Evolutionary conservation across 2,797 vertebrate genomes (phyloP), one percentile per base, ranked within the genome.

Genomic region (Phalloptychus januarius): DNA sequence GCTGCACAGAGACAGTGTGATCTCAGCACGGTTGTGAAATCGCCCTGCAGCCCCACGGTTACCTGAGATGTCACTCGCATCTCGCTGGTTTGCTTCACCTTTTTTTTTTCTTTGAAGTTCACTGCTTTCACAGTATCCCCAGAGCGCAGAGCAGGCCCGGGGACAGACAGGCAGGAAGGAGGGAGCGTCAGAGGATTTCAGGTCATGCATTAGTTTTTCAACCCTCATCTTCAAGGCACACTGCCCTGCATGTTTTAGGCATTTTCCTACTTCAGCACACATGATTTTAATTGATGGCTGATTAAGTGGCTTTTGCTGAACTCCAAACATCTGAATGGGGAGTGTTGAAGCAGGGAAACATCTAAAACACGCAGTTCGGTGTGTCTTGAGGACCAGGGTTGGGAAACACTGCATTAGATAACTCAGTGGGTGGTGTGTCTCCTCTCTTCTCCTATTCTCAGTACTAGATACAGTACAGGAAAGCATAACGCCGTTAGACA

Each of bases 41-140:
- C 81, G 78, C 77, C 87, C 76, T 2, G 38, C 0, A 75, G 83
- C 72, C 56, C 56, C 67, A 25, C 74, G 31, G 69, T 71, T 76
- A 88, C 87, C 79, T 77, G 77, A 69, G 42, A 79, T 86, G 83
- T 86, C 90, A 87, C 80, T 87, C 16, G 33, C 75, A 78, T 84
- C 71, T 82, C 65, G 72, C 72, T 46, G 69, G 67, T 81, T 72
- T 25, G 1, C 44, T n/a, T 46, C 42, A 1, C 45, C 52, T 7
- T 18, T 33, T 31, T 16, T 58, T 5, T 20, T 52, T 46, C 72
- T 81, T 87, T 83, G 36, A 70, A 71, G 82, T 79, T 75, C 69
- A 31, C 70, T 67, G 79, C 75, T 12, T 78, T 78, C 73, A 76
- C 76, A 63, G 85, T 58, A 40, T 85, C 82, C 70, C 63, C 0